Evolutionary conservation across 1,140 invertebrate species (phyloP).

Genomic region (Drosophila lacertosa): DNA sequence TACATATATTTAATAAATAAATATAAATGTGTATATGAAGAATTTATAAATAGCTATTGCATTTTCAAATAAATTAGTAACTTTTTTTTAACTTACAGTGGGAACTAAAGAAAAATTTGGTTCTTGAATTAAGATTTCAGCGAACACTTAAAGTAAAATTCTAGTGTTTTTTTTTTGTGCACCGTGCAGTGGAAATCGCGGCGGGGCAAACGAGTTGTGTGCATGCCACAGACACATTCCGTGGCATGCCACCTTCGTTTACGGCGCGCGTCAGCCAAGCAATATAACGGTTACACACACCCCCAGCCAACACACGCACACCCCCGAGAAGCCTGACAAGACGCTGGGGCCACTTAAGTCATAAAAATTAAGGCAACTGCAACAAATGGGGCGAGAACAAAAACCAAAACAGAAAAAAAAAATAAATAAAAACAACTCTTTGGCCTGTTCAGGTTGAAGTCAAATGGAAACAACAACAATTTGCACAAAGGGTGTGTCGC

Average conservation of each 20-base stretch:
- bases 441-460: conserved; percentile 17
- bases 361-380: conserved; percentile 68
- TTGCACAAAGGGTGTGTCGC: not conserved
- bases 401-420: conserved; percentile 26
- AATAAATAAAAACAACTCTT: conserved; percentile 11
- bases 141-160: no score
- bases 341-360: conserved; percentile 65
- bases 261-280: conserved; percentile 71
- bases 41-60: no score
- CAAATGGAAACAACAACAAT: not conserved
- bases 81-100: no score
- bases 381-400: conserved; percentile 12
- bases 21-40: no score
- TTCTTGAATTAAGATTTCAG: no score
- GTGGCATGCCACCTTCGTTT: conserved; percentile 76
- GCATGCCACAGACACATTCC: conserved; percentile 71
- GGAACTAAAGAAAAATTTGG: no score
- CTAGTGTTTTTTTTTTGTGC: no score
- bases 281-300: conserved; percentile 69
- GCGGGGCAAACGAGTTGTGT: conserved; percentile 44
- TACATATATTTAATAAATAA: no score
- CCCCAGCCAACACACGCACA: not conserved
- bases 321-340: not conserved
- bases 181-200: conserved; percentile 36
- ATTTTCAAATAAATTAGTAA: no score